Evolutionary conservation across 2,797 vertebrate genomes (phyloP).

Genomic region (Bryconaethiops microstoma): DNA sequence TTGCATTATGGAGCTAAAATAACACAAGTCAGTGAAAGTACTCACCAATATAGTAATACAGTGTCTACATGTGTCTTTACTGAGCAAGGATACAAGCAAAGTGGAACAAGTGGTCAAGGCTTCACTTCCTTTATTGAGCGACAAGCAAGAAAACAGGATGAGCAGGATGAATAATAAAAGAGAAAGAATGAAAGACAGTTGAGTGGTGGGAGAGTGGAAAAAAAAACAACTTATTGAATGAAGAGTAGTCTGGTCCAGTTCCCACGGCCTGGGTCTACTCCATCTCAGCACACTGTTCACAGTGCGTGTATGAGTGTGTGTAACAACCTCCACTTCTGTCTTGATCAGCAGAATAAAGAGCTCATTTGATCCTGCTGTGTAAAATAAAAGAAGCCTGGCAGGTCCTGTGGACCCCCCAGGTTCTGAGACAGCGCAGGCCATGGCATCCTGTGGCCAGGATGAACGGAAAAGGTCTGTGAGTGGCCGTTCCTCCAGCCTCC

Average conservation of each 20-base stretch:
- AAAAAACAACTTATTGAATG: neutral
- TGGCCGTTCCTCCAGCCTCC: conserved; percentile 39
- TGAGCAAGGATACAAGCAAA: neutral
- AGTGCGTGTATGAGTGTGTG: neutral
- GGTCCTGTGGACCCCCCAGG: conserved; percentile 9
- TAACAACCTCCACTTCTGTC: conserved; percentile 42
- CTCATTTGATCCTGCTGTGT: conserved; percentile 46
- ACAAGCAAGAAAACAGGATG: conserved; percentile 40
- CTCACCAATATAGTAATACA: neutral
- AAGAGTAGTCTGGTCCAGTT: conserved; percentile 42
- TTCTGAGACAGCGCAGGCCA: neutral
- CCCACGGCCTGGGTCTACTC: conserved; percentile 38
- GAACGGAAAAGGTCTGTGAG: conserved; percentile 18
- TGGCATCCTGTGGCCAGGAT: conserved; percentile 10
- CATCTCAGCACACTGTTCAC: conserved; percentile 10
- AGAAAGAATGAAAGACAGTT: conserved; percentile 1
- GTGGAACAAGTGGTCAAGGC: conserved; percentile 5
- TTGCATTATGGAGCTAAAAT: no score
- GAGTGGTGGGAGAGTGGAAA: neutral
- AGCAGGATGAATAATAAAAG: conserved; percentile 1
- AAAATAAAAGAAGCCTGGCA: conserved; percentile 52
- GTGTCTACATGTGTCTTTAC: neutral
- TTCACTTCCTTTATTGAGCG: conserved; percentile 22
- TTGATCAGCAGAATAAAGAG: conserved; percentile 57
- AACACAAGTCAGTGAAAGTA: neutral